Base-by-base conservation (phyloP, 2,888 invertebrate genomes). In the Hirudinaria manillensis region DNA sequence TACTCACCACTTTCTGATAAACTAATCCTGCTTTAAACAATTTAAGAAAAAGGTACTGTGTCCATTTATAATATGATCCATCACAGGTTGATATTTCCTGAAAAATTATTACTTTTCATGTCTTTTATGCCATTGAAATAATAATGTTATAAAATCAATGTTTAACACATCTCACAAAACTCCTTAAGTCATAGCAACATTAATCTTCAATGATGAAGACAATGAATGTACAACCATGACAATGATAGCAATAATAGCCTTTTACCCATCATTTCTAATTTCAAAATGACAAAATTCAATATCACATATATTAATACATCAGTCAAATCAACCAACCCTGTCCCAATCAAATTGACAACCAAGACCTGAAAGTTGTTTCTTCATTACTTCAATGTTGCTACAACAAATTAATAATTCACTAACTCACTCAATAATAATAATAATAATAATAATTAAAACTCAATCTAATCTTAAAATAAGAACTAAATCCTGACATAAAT, bases 31-130 rank as follows among this genome's bases (percentile, higher is more conserved):
- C 89, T 81, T 94, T 90, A 85, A 89, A 92, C 80, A 99, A 86
- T 87, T 93, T 91, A 21, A 97, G 85, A 86, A 99, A 99, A 76
- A 99, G 88, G 83, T 90, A 91, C 85, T 99, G 99, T 0, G 98
- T 99, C 97, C 98, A 99, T 77, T 81, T 83, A 83, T 96, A 99
- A 86, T 97, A 99, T 10, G 88, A 84, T 19, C 93, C 90, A 85
- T 92, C 90, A 85, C 93, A 94, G 0, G 78, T 77, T 24, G 77
- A 70, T 53, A 78, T 75, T 68, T 79, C 77, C 78, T 80, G 76
- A 27, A 36, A 55, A 73, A 68, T n/a, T 53, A 38, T 38, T 38
- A 38, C 10, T 38, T 38, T 38, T 38, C n/a, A n/a, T n/a, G n/a
- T n/a, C n/a, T n/a, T n/a, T n/a, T n/a, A n/a, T n/a, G n/a, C n/a